A percentile compares a stretch with the other conserved stretches of the same genome.
Evolutionary conservation across 2,113 vertebrate species (phyloP).

Genomic region (Cynoglossus semilaevis): DNA sequence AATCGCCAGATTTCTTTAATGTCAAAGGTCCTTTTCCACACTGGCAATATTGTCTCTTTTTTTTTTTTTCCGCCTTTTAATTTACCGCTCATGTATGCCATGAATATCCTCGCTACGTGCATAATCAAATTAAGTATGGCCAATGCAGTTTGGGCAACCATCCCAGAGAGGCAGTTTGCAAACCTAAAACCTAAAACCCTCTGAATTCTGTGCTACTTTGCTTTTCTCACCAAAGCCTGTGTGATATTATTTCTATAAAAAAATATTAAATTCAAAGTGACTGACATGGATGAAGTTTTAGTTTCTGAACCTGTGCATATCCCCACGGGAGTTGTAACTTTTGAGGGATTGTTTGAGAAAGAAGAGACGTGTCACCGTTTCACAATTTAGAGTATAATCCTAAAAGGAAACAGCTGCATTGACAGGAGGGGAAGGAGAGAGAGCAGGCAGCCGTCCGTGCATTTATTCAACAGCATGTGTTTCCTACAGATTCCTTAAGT

Average conservation of each 20-base stretch:
- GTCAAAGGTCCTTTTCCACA: conserved; percentile 73
- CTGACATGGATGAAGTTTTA: not conserved
- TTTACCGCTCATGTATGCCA: conserved; percentile 61
- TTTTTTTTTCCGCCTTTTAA: conserved; percentile 47
- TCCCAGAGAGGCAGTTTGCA: conserved; percentile 75
- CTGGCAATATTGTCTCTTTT: conserved; percentile 65
- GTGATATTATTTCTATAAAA: too few species aligned
- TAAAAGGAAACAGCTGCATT: conserved; percentile 64
- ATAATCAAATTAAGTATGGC: conserved; percentile 83
- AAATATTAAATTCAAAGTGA: too few species aligned
- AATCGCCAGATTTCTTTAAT: conserved; percentile 63
- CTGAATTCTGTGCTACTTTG: conserved; percentile 59
- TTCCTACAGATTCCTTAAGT: conserved; percentile 52
- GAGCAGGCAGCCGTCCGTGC: conserved; percentile 27
- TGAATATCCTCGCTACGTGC: conserved; percentile 59
- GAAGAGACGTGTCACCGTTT: conserved; percentile 47
- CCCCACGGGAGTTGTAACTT: conserved; percentile 7
- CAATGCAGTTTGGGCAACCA: conserved; percentile 75
- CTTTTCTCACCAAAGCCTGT: conserved; percentile 4
- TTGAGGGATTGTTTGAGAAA: conserved; percentile 26
- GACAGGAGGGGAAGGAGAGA: conserved; percentile 57
- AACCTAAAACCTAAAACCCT: conserved; percentile 80
- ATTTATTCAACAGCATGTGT: conserved; percentile 49
- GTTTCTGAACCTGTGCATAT: not conserved
- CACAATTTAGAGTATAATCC: conserved; percentile 68